Percentiles rank a stretch among this genome's conserved stretches.
These are phyloP conservation scores for Paraplagusia blochii DNA, from an alignment of 2,113 vertebrate genomes.

Conservation along the genomic window DNA sequence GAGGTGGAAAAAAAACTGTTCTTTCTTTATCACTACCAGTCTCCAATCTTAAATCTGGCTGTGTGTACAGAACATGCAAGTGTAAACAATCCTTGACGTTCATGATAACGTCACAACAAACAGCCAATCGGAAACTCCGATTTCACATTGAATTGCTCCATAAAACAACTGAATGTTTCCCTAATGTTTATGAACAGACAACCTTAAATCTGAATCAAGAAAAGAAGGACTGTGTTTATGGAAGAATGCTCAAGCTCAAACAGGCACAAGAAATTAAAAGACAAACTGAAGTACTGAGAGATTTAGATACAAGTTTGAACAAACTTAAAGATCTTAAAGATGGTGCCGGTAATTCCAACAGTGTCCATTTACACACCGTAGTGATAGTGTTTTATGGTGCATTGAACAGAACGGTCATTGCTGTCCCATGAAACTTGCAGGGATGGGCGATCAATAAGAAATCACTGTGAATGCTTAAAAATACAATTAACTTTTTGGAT, in stretches of 20 bases:
- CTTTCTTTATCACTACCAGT: neutral
- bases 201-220: neutral
- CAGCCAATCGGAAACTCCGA: neutral
- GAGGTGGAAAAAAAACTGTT: too few relatives aligned
- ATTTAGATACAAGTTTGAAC: too few relatives aligned
- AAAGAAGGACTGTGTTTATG: neutral
- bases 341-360: too few relatives aligned
- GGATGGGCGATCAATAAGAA: neutral
- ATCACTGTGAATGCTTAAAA: neutral
- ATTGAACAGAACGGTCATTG: neutral
- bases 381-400: constrained; percentile 13
- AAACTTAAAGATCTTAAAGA: too few relatives aligned
- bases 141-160: neutral
- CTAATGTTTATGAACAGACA: neutral
- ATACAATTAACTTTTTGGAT: neutral
- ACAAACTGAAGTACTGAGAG: neutral
- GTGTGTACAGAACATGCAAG: constrained; percentile 3
- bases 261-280: neutral
- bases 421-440: neutral
- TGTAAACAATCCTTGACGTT: constrained; percentile 5
- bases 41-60: neutral
- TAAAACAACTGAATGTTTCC: neutral
- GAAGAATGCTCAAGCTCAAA: neutral
- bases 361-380: neutral
- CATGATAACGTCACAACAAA: constrained; percentile 24